A percentile compares a stretch with the other conserved stretches of the same genome.
These are phyloP conservation scores for Ophion slaviceki DNA, from an alignment of 2,888 invertebrate genomes.

Conservation along the genomic window DNA sequence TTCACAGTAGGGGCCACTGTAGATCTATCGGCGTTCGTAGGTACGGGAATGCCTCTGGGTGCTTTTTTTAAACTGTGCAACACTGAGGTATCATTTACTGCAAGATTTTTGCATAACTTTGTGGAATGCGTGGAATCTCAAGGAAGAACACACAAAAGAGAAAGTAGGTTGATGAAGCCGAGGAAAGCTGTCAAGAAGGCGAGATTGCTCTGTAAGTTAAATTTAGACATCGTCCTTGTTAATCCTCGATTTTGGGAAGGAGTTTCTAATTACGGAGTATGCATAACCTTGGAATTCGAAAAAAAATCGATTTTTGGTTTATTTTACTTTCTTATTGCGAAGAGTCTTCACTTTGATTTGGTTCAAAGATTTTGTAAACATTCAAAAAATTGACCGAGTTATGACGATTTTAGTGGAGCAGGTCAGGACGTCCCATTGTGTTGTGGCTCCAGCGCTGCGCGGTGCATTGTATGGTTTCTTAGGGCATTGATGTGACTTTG, in stretches of 20 bases:
- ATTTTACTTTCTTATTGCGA: too few relatives aligned
- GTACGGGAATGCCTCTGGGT: not conserved
- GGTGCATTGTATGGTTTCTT: too few relatives aligned
- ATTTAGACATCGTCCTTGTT: not conserved
- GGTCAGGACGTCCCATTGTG: too few relatives aligned
- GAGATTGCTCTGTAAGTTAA: not conserved
- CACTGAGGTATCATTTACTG: not conserved
- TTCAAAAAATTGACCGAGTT: too few relatives aligned
- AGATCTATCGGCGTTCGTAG: not conserved
- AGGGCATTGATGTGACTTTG: too few relatives aligned
- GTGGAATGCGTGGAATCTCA: not conserved
- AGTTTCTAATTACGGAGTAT: too few relatives aligned
- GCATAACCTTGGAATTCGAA: too few relatives aligned
- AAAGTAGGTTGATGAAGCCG: not conserved
- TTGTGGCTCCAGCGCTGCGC: too few relatives aligned
- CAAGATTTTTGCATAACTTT: slow-evolving; percentile 35
- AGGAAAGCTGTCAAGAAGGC: not conserved
- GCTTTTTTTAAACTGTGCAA: slow-evolving; percentile 26
- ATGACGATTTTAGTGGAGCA: too few relatives aligned
- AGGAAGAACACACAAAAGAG: not conserved
- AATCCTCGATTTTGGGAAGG: not conserved
- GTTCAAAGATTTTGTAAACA: too few relatives aligned
- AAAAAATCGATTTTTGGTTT: too few relatives aligned
- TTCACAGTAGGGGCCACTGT: slow-evolving; percentile 28
- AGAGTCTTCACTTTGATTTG: too few relatives aligned